phyloP scores from a whole-genome alignment of 2,797 vertebrate species.

The Morelia viridis region DNA sequence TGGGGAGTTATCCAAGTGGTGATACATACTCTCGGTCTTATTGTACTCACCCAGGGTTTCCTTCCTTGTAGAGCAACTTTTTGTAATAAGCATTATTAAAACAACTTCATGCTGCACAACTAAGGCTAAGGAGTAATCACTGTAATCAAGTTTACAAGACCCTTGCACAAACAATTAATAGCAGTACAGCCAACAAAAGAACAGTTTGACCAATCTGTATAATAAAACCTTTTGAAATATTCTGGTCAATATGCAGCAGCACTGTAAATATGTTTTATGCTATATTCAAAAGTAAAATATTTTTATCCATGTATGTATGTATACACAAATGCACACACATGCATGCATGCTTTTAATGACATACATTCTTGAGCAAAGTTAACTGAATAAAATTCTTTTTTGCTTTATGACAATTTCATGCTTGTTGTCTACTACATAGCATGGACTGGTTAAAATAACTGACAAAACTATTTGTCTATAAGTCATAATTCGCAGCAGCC shows the following conservation, averaged over 20 bases:
- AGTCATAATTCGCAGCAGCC: background rate
- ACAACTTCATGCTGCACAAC: slow-evolving; percentile 27
- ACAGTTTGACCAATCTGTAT: background rate
- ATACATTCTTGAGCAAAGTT: background rate
- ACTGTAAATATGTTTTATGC: background rate
- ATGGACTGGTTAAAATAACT: background rate
- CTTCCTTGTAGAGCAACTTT: slow-evolving; percentile 62
- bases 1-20: slow-evolving; percentile 71
- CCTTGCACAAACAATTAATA: background rate
- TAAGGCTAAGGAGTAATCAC: slow-evolving; percentile 59
- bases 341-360: background rate
- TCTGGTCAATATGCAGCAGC: slow-evolving; percentile 10
- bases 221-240: slow-evolving; percentile 12
- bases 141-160: slow-evolving; percentile 61
- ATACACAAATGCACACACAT: background rate
- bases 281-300: background rate
- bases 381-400: background rate
- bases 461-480: background rate
- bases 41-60: slow-evolving; percentile 64
- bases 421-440: background rate
- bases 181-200: background rate
- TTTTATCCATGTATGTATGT: background rate
- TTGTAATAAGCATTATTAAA: slow-evolving; percentile 44
- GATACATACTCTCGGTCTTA: slow-evolving; percentile 63
- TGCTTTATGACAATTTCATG: background rate